Base-by-base conservation (phyloP, 2,888 invertebrate species). In the Acleris sparsana region DNA sequence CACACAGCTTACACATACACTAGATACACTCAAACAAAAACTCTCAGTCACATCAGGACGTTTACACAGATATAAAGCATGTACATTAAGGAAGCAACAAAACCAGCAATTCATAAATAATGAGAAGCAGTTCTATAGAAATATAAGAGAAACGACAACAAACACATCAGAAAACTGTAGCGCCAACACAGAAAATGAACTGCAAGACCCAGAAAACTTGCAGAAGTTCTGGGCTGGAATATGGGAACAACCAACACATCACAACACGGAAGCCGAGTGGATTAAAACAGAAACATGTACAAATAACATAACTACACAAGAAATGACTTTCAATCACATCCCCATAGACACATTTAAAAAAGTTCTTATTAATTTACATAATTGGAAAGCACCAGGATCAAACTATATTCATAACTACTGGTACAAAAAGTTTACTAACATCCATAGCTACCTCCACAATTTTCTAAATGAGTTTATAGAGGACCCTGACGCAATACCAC, bases 361-460 rank as follows among this genome's bases (percentile, higher is more conserved):
- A 11, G 67, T 68, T 1, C 17, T 71, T 3, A 53, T 44, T 13
- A 66, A 63, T 1, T 18, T 64, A 44, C 71, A 72, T 20, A 71
- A 70, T n/a, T 71, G 72, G 72, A 70, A 72, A 66, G 29, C 70
- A 9, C 68, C 73, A 11, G 73, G 71, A 0, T 60, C 69, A 5
- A 71, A 71, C 49, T 51, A 66, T 25, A 67, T 73, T 9, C 73
- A 72, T 20, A 72, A 65, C 22, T 74, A 63, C 16, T 74, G 70
- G 71, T 71, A 71, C 29, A 73, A 73, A 60, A 71, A 69, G 44
- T 67, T 70, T 22, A 70, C 71, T 1, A 52, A 43, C 39, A 68
- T 63, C 17, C 70, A 73, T 16, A 20, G 22, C 13, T 44, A 43
- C 18, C 33, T 71, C 7, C 61, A 33, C 46, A 57, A 57, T 1